Evolutionary conservation across 2,888 invertebrate species (phyloP).

Genomic region (Nomada ruficornis): DNA sequence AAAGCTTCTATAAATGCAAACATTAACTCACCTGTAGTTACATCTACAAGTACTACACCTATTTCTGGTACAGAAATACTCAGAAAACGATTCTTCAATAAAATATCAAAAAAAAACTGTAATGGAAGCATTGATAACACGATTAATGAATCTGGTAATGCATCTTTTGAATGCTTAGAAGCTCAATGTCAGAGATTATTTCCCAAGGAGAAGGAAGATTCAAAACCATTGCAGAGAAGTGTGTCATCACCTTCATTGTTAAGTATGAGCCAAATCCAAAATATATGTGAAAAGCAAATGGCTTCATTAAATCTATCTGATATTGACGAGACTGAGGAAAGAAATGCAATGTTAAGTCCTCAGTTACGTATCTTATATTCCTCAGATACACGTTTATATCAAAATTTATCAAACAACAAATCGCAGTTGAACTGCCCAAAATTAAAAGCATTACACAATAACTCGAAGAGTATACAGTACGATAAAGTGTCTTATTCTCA

Average conservation of each 20-base stretch:
- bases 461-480: not conserved
- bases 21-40: slow-evolving; percentile 2
- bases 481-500: slow-evolving; percentile 39
- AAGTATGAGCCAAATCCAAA: slow-evolving; percentile 65
- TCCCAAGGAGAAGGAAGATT: slow-evolving; percentile 25
- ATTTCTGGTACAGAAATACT: slow-evolving; percentile 7
- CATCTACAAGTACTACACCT: not conserved
- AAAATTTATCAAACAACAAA: not conserved
- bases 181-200: slow-evolving; percentile 56
- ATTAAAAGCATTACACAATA: not conserved
- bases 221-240: slow-evolving; percentile 33
- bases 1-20: slow-evolving; percentile 12
- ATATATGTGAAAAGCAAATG: slow-evolving; percentile 75
- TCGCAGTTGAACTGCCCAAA: not conserved
- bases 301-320: slow-evolving; percentile 63
- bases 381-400: not conserved
- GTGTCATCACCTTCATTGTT: slow-evolving; percentile 38
- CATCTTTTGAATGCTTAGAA: slow-evolving; percentile 63
- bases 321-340: not conserved
- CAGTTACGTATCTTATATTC: not conserved
- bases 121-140: slow-evolving; percentile 21
- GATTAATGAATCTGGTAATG: slow-evolving; percentile 20
- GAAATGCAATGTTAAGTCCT: not conserved
- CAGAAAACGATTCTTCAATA: slow-evolving; percentile 52
- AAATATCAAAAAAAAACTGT: slow-evolving; percentile 66